These are phyloP conservation scores for Bovichtus diacanthus DNA, from an alignment of 2,797 vertebrate genomes.

Conservation along the genomic window DNA sequence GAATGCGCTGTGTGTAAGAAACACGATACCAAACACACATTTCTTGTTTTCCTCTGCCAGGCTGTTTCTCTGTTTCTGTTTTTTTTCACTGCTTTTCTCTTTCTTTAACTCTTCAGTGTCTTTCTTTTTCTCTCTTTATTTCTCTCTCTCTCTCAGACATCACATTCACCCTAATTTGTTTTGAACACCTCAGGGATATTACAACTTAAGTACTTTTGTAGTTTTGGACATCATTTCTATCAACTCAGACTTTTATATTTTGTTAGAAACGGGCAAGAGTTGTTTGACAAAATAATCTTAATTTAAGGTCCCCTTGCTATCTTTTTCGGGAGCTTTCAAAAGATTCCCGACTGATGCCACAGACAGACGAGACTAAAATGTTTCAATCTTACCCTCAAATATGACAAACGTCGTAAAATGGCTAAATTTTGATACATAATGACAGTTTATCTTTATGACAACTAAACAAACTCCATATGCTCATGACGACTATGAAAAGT, in stretches of 20 bases:
- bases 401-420: background rate
- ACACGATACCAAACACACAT: slow-evolving; percentile 72
- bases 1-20: slow-evolving; percentile 71
- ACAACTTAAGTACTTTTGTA: background rate
- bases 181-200: background rate
- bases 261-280: background rate
- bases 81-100: background rate
- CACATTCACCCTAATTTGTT: background rate
- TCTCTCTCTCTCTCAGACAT: no score
- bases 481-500: background rate
- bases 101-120: background rate
- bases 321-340: background rate
- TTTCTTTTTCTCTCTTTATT: background rate
- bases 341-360: background rate
- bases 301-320: no score
- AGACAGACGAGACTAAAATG: background rate
- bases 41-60: slow-evolving; percentile 60
- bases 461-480: background rate
- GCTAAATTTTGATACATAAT: background rate
- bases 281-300: background rate
- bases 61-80: background rate
- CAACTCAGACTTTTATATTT: background rate
- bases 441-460: background rate
- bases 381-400: no score
- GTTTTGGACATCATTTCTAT: background rate